Percentiles rank a stretch among this genome's conserved stretches.
These are phyloP conservation scores for Trachelus troglodyta DNA, from an alignment of 2,888 invertebrate genomes.

Conservation along the genomic window DNA sequence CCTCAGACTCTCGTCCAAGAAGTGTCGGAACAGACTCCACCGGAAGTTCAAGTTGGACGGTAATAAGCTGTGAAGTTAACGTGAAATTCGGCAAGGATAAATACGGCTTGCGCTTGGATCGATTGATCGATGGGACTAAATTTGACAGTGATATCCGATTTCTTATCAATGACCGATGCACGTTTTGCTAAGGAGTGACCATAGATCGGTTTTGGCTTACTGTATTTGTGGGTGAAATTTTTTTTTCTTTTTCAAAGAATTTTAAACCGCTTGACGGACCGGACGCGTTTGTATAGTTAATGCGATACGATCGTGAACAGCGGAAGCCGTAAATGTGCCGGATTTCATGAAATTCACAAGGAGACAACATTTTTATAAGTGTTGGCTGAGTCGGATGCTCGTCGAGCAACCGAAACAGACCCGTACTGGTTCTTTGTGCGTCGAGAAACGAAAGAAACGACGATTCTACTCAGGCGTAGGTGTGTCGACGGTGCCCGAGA, in stretches of 20 bases:
- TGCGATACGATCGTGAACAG: neutral
- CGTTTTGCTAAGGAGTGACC: neutral
- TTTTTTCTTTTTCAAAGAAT: neutral
- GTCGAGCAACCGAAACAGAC: neutral
- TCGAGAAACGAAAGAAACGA: neutral
- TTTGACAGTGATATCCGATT: neutral
- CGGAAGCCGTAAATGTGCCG: neutral
- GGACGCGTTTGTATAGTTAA: too few relatives aligned
- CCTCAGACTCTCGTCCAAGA: constrained; percentile 46
- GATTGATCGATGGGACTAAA: neutral
- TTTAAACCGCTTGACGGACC: neutral
- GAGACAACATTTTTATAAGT: neutral
- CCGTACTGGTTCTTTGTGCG: neutral
- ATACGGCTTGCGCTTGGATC: neutral
- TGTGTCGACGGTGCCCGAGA: constrained; percentile 36
- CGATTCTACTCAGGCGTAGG: constrained; percentile 20
- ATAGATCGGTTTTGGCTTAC: neutral
- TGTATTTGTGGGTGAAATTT: neutral
- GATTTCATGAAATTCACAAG: neutral
- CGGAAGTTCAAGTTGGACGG: constrained; percentile 50
- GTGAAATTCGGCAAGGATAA: neutral
- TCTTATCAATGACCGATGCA: neutral
- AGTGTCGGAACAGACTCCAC: constrained; percentile 49
- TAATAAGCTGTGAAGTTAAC: constrained; percentile 19
- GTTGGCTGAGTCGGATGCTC: neutral